Base-by-base conservation (phyloP, 2,113 vertebrate species). In the Puma concolor region DNA sequence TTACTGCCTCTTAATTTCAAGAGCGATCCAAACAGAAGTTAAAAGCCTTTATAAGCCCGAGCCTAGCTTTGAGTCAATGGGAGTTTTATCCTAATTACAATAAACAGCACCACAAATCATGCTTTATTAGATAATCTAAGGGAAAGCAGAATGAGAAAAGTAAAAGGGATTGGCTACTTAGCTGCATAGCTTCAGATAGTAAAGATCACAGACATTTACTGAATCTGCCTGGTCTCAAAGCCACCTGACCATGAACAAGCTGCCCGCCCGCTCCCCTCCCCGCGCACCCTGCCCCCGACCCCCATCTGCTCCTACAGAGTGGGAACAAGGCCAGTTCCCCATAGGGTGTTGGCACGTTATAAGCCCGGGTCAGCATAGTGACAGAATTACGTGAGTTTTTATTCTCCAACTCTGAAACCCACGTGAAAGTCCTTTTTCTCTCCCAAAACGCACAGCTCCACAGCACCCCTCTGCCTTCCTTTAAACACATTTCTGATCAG, bases 341-440 rank as follows among this genome's bases (percentile, higher is more conserved):
- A 11, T 0, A 3, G 38, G 7, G 29, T 3, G 23, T 27, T 2
- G 48, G 15, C 12, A n/a, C 14, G 13, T 3, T 1, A 0, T 36
- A 33, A 36, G 57, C 36, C 33, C 88, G 2, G 4, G 29, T 27
- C 67, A 44, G 50, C 2, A 5, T 0, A 2, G 63, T 4, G n/a
- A 29, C 10, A 31, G 27, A 1, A 8, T 21, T 7, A 12, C 0
- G 0, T 3, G 16, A 38, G 21, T 7, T 88, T 77, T n/a, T 19
- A 16, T 33, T 88, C 31, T 48, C 4, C 52, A 66, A 44, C 64
- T 29, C 69, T 38, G 36, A 44, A 81, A 54, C 15, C 54, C 15
- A 17, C 21, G 29, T 13, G n/a, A 48, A 80, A 81, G 66, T 6
- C 77, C 84, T 63, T 4, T 41, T 31, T 44, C 66, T 5, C 1